Conservation (phyloP, 2,797 vertebrate species). For the Parauchenoglanis ngamensis region DNA sequence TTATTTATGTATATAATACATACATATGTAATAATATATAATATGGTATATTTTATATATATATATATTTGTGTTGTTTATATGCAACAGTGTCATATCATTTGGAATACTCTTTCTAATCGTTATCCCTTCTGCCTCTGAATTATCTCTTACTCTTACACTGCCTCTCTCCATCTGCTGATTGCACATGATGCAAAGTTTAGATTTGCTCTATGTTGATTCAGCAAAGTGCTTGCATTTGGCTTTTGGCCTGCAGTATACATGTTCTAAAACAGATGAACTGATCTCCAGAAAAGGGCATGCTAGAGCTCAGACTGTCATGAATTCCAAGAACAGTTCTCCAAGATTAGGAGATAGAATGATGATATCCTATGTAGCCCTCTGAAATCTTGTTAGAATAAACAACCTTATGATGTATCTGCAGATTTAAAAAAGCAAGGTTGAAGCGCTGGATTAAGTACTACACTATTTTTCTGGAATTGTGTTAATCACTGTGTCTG, state of each 20-base stretch:
- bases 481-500: not conserved
- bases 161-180: not conserved
- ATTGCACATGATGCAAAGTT: not conserved
- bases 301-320: constrained; percentile 38
- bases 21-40: too few species aligned
- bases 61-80: not conserved
- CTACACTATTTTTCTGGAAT: constrained; percentile 20
- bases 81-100: not conserved
- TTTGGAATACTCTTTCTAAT: not conserved
- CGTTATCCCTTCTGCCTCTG: not conserved
- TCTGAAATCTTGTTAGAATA: constrained; percentile 55
- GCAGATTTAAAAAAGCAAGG: constrained; percentile 30
- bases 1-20: too few species aligned
- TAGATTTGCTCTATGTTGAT: constrained; percentile 66
- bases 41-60: not conserved
- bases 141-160: not conserved
- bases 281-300: constrained; percentile 51
- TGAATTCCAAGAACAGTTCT: constrained; percentile 37
- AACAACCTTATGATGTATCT: constrained; percentile 22
- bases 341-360: constrained; percentile 36
- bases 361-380: constrained; percentile 32
- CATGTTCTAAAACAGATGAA: constrained; percentile 54
- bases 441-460: constrained; percentile 5
- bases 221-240: constrained; percentile 52
- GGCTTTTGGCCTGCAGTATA: not conserved